These are phyloP conservation scores for Oligia fasciuncula DNA, from an alignment of 2,888 invertebrate species.

Conservation along the genomic window DNA sequence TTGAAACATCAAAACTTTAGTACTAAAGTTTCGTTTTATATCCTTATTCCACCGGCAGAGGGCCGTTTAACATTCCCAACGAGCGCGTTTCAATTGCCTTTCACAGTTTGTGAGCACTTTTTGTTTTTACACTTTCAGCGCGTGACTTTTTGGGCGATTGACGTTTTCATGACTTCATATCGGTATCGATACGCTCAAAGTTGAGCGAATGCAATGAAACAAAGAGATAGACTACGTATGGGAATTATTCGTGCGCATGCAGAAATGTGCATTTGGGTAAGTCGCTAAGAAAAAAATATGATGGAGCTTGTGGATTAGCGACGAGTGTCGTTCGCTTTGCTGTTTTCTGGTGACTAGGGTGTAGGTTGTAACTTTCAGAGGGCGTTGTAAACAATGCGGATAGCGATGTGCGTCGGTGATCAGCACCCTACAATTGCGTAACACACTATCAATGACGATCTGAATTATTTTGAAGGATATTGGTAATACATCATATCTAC, in stretches of 20 bases:
- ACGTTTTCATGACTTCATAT: constrained; percentile 56
- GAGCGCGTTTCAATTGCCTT: constrained; percentile 63
- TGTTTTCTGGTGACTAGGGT: background rate
- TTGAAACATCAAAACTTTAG: constrained; percentile 51
- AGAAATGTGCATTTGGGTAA: constrained; percentile 1
- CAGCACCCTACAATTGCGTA: too few relatives aligned
- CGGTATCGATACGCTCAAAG: constrained; percentile 39
- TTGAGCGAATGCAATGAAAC: constrained; percentile 30
- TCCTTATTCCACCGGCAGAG: constrained; percentile 40
- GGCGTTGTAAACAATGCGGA: too few relatives aligned
- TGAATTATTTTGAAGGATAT: too few relatives aligned
- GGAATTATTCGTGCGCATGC: constrained; percentile 3
- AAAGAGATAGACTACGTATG: constrained; percentile 20
- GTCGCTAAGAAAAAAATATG: background rate
- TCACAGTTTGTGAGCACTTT: constrained; percentile 56
- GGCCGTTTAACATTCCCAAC: constrained; percentile 58
- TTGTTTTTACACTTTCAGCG: constrained; percentile 52
- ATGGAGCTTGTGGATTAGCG: background rate
- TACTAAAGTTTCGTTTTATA: constrained; percentile 59
- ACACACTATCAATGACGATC: too few relatives aligned
- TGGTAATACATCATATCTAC: too few relatives aligned
- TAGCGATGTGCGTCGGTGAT: too few relatives aligned
- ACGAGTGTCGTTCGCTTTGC: constrained; percentile 2
- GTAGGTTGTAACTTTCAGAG: too few relatives aligned
- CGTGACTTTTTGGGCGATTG: constrained; percentile 51